phyloP scores from a whole-genome alignment of 2,113 vertebrate genomes.

The Ailuropoda melanoleuca region DNA sequence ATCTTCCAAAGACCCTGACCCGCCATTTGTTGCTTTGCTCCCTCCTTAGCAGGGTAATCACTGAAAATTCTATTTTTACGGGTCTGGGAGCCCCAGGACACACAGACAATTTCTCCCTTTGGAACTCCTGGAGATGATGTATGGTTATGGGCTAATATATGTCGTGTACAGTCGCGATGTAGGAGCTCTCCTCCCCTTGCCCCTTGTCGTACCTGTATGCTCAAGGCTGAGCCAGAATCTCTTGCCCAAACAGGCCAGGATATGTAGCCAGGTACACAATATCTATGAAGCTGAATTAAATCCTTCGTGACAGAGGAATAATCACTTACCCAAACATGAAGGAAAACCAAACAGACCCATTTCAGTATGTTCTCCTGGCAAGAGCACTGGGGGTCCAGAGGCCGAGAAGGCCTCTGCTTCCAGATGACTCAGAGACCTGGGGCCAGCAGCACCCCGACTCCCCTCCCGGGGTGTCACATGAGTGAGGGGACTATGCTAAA shows the following conservation, averaged over 20 bases:
- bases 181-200: neutral
- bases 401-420: neutral
- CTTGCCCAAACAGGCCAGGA: neutral
- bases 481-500: neutral
- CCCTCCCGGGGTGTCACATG: neutral
- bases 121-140: neutral
- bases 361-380: neutral
- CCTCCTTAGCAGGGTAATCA: neutral
- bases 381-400: neutral
- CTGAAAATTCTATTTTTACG: neutral
- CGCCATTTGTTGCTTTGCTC: neutral
- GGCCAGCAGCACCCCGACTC: neutral
- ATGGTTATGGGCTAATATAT: neutral
- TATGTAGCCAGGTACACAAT: neutral
- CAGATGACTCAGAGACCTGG: neutral
- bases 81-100: neutral
- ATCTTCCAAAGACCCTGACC: neutral
- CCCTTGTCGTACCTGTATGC: neutral
- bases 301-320: neutral
- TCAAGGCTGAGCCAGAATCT: neutral
- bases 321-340: neutral
- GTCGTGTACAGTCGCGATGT: fast-evolving
- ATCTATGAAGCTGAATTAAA: neutral
- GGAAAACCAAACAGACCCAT: neutral
- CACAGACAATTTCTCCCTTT: neutral